Conservation (phyloP, 1,140 invertebrate species). For the Drosophila setifemur region DNA sequence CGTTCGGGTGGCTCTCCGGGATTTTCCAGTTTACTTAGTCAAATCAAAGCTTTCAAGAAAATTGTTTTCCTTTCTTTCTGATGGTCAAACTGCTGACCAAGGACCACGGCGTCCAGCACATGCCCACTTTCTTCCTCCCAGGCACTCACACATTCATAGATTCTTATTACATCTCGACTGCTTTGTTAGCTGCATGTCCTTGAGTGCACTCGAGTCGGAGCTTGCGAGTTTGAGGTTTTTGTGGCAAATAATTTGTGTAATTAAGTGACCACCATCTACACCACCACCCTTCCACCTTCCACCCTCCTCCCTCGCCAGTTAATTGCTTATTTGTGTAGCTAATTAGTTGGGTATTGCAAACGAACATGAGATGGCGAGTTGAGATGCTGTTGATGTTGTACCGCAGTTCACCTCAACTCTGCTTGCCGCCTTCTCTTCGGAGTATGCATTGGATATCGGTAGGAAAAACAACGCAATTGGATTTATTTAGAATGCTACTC, state of each 20-base stretch:
- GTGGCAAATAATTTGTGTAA: conserved; percentile 58
- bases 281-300: not conserved
- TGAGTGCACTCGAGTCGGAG: conserved; percentile 35
- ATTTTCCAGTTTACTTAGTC: conserved; percentile 73
- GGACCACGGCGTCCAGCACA: conserved; percentile 5
- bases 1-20: conserved; percentile 38
- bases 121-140: not conserved
- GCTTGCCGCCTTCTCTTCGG: too few relatives aligned
- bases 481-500: too few relatives aligned
- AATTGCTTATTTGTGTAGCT: conserved; percentile 55
- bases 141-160: not conserved
- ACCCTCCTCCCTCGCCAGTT: conserved; percentile 4
- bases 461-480: too few relatives aligned
- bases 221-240: conserved; percentile 38
- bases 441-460: too few relatives aligned
- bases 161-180: conserved; percentile 18
- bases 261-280: conserved; percentile 44
- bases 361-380: conserved; percentile 29
- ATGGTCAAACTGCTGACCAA: conserved; percentile 39
- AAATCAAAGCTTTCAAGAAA: conserved; percentile 78
- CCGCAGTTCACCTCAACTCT: conserved; percentile 11
- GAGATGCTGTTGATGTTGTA: conserved; percentile 4
- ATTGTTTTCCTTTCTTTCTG: conserved; percentile 61
- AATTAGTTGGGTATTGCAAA: conserved; percentile 52
- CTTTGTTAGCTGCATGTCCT: conserved; percentile 42